phyloP scores from a whole-genome alignment of 1,140 invertebrate genomes.

The Sinonovacula constricta region DNA sequence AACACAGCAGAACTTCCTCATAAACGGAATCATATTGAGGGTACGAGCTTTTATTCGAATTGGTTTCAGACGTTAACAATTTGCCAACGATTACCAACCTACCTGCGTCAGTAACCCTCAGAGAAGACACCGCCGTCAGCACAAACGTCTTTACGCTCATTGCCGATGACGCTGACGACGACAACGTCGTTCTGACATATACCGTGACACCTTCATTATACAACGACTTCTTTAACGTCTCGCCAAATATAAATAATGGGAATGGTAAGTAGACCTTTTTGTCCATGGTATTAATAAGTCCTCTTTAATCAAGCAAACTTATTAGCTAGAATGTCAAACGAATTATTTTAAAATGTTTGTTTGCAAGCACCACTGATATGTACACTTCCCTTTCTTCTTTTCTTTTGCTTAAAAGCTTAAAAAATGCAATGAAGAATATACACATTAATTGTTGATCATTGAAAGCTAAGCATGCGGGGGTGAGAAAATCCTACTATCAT shows the following conservation, averaged over 20 bases:
- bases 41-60: no score
- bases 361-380: no score
- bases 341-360: no score
- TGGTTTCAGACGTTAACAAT: slow-evolving; percentile 21
- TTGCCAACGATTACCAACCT: slow-evolving; percentile 10
- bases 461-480: no score
- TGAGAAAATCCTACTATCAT: no score
- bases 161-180: not conserved
- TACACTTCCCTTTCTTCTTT: no score
- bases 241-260: not conserved
- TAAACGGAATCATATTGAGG: no score
- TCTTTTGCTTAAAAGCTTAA: no score
- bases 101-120: not conserved
- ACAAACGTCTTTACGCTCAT: not conserved
- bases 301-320: not conserved
- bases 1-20: no score
- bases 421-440: no score
- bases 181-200: not conserved
- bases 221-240: not conserved
- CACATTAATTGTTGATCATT: no score
- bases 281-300: not conserved
- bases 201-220: not conserved
- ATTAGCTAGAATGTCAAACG: no score
- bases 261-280: not conserved
- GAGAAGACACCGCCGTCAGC: slow-evolving; percentile 7